Base-by-base conservation (phyloP, 2,797 vertebrate genomes). In the Chelmon rostratus region DNA sequence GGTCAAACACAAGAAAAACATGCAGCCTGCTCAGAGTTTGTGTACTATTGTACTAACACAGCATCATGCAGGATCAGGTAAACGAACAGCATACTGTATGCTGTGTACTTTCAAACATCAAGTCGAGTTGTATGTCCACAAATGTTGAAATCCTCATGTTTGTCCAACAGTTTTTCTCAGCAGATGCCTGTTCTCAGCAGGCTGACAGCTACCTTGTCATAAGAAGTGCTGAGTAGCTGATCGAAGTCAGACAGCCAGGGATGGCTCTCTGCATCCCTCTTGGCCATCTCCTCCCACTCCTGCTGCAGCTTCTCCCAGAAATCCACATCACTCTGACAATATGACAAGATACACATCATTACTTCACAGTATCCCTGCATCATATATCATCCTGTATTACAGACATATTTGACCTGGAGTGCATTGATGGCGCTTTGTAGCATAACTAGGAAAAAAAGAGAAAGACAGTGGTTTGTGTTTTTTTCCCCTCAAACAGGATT, bases 261-360 rank as follows among this genome's bases (percentile, higher is more conserved):
- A 81, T 99, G 98, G 71, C 97, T 96, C 89, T 99, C 98, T 19
- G 98, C 98, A 10, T 99, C 98, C 88, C 98, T 94, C 89, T 98
- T 99, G 0, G 97, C 97, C 98, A 99, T 99, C 93, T 99, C 98
- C 91, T 99, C 98, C 97, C 98, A 97, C 89, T 99, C 98, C 87
- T 98, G 97, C 95, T 99, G 98, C 85, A 99, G 96, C 91, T 98
- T 99, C 93, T 99, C 98, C 98, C 98, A 99, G 95, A 99, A 99
- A 95, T 99, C 98, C 54, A 99, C 96, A 94, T 99, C 98, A 79
- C 98, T 98, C 98, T 96, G 89, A 78, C 62, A 76, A 78, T 72
- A 82, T 50, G 50, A 82, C 76, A 86, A 31, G 57, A 88, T 6
- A 73, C 21, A 52, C 50, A 63, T 76, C 40, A 75, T 85, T 77